These are phyloP conservation scores for Napeogenes sylphis DNA, from an alignment of 2,888 invertebrate species.

Conservation along the genomic window DNA sequence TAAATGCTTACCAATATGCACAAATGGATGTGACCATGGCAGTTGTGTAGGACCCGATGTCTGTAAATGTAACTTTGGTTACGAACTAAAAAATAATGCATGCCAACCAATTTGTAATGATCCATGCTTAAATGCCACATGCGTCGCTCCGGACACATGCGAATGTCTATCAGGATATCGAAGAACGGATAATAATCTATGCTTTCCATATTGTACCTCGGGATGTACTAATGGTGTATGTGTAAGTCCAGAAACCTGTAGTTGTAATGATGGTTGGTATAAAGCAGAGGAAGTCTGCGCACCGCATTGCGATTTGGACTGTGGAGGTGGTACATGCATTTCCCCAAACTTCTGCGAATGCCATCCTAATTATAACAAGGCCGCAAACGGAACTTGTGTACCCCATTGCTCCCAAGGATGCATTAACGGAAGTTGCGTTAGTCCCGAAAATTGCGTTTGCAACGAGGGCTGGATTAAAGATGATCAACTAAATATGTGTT, in stretches of 20 bases:
- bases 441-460: constrained; percentile 38
- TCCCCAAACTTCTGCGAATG: too few relatives aligned
- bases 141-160: constrained; percentile 67
- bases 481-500: constrained; percentile 35
- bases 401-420: constrained; percentile 35
- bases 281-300: too few relatives aligned
- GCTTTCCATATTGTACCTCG: constrained; percentile 32
- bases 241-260: constrained; percentile 26
- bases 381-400: constrained; percentile 16
- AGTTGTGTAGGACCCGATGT: constrained; percentile 44
- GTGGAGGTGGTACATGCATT: too few relatives aligned
- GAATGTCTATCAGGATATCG: constrained; percentile 61
- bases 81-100: constrained; percentile 33
- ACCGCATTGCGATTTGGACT: too few relatives aligned
- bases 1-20: constrained; percentile 33
- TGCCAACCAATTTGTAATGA: constrained; percentile 57
- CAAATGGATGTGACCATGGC: constrained; percentile 33
- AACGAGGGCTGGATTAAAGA: constrained; percentile 25
- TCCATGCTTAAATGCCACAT: constrained; percentile 69
- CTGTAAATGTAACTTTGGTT: constrained; percentile 49
- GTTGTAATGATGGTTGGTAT: too few relatives aligned
- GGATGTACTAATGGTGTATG: constrained; percentile 37
- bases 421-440: constrained; percentile 35
- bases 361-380: too few relatives aligned
- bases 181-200: constrained; percentile 33